Percentiles rank a stretch among this genome's conserved stretches.
These are phyloP conservation scores for Criorhina ranunculi DNA, from an alignment of 2,888 invertebrate species.

Conservation along the genomic window DNA sequence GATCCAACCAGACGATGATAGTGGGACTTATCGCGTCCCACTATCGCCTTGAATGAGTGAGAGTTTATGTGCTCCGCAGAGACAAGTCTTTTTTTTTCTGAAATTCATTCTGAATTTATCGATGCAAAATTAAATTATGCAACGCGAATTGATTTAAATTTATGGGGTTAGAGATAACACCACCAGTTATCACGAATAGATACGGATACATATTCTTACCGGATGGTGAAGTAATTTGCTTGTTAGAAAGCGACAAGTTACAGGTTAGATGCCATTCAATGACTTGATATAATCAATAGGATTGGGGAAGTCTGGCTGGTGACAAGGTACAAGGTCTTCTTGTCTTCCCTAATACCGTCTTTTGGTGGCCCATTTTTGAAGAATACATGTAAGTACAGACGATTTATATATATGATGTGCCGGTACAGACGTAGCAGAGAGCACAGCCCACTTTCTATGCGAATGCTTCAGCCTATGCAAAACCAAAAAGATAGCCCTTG, in stretches of 20 bases:
- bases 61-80: slow-evolving; percentile 13
- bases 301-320: background rate
- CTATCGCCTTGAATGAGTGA: slow-evolving; percentile 8
- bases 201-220: slow-evolving; percentile 26
- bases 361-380: too few relatives aligned
- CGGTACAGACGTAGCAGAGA: too few relatives aligned
- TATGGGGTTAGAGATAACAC: slow-evolving; percentile 69
- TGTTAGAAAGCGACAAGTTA: background rate
- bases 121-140: slow-evolving; percentile 64
- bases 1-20: slow-evolving; percentile 26
- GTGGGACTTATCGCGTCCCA: slow-evolving; percentile 5
- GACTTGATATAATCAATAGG: background rate
- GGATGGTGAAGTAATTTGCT: slow-evolving; percentile 49
- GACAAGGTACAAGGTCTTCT: background rate
- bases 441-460: too few relatives aligned
- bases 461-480: too few relatives aligned
- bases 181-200: slow-evolving; percentile 50
- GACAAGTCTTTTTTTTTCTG: background rate
- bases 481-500: too few relatives aligned
- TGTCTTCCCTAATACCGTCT: too few relatives aligned
- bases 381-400: too few relatives aligned
- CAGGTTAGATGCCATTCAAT: slow-evolving; percentile 21
- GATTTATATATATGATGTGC: too few relatives aligned
- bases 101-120: slow-evolving; percentile 46
- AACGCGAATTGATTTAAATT: slow-evolving; percentile 72